phyloP scores from a whole-genome alignment of 2,113 vertebrate genomes.

The Thymallus thymallus region DNA sequence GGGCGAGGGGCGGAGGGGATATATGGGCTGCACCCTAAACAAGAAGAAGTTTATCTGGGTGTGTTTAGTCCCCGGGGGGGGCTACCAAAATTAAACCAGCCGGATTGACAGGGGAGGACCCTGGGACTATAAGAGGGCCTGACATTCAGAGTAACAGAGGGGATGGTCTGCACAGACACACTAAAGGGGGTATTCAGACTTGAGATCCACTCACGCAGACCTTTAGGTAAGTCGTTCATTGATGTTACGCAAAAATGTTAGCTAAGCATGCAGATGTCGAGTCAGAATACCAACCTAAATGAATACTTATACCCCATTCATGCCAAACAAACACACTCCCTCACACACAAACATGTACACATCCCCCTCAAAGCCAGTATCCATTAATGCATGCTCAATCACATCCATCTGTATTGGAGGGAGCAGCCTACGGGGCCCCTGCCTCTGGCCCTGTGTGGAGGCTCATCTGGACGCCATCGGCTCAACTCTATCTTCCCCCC shows the following conservation, averaged over 20 bases:
- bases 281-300: too few relatives aligned
- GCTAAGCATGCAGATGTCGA: too few relatives aligned
- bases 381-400: slow-evolving; percentile 34
- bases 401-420: slow-evolving; percentile 39
- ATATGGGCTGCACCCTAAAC: slow-evolving; percentile 3
- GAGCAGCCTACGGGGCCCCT: slow-evolving; percentile 24
- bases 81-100: slow-evolving; percentile 16
- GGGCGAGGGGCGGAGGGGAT: neutral
- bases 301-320: too few relatives aligned
- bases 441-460: slow-evolving; percentile 19
- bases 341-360: slow-evolving; percentile 19
- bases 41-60: slow-evolving; percentile 26
- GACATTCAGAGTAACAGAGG: too few relatives aligned
- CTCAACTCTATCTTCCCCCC: slow-evolving; percentile 30
- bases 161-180: too few relatives aligned
- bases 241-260: too few relatives aligned
- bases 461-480: neutral
- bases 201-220: too few relatives aligned
- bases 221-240: too few relatives aligned
- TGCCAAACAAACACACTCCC: neutral
- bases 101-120: slow-evolving; percentile 12
- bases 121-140: slow-evolving; percentile 16
- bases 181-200: too few relatives aligned
- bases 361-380: slow-evolving; percentile 14
- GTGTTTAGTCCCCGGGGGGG: slow-evolving; percentile 14